Evolutionary conservation across 2,797 vertebrate genomes (phyloP), one percentile per base, ranked within the genome.

Genomic region (Epinephelus coioides): DNA sequence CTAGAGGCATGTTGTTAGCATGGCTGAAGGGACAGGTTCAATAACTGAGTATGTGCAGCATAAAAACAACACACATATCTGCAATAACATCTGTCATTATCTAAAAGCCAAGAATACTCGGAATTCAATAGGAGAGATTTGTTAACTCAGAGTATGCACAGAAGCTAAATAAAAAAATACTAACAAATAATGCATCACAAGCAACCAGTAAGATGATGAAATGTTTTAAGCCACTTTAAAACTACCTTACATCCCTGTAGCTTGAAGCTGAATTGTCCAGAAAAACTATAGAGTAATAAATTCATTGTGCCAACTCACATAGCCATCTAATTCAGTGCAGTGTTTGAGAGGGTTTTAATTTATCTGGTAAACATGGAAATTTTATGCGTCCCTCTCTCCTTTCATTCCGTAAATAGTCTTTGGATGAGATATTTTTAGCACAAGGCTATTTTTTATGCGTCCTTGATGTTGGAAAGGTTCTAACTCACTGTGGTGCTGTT

Each of bases 351-450:
- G 30, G 57, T 76, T 88, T 80, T 71, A 70, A 78, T 76, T 74
- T 30, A 69, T 81, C 69, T 50, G 67, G 55, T 72, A 84, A 90
- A 82, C 68, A 90, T 76, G 82, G 62, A 86, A 51, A 88, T 86
- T 65, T 81, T 85, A 86, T 85, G 86, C 86, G 50, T 59, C 73
- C 19, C 57, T 82, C 47, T 62, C 57, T 64, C 34, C 74, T 89
- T 86, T 73, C 30, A 49, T 69, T 72, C 85, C 77, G 90, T 46
- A 92, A 92, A 93, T 92, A 92, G 87, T 57, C 63, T 49, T 69
- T 34, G 74, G 63, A 40, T 53, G 56, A 67, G 77, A 73, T 92
- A 94, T 93, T 92, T 91, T 89, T 91, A 91, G 91, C 57, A 10
- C 70, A 44, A 62, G 79, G 85, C 75, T 82, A 79, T 87, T 90